These are phyloP conservation scores for Nasonovia ribisnigri DNA, from an alignment of 2,888 invertebrate species.

Conservation along the genomic window DNA sequence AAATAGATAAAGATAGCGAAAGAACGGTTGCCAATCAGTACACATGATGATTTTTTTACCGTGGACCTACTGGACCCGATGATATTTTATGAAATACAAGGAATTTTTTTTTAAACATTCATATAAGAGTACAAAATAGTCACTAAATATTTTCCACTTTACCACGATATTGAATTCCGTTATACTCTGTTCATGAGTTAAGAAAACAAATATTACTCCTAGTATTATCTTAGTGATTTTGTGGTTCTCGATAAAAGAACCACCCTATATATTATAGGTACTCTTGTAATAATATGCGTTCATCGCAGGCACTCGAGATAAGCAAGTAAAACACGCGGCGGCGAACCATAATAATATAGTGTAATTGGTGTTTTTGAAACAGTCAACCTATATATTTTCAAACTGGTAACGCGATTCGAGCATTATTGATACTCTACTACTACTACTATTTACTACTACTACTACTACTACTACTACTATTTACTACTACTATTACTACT, in stretches of 20 bases:
- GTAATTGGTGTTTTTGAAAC: background rate
- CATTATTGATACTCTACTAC: background rate
- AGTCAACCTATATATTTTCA: background rate
- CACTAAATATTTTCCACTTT: background rate
- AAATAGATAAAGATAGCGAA: background rate
- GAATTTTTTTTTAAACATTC: background rate
- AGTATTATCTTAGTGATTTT: background rate
- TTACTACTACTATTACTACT: background rate
- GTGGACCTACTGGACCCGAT: background rate
- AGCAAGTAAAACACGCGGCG: background rate
- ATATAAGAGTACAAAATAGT: background rate
- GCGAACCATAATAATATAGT: background rate
- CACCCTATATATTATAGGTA: background rate
- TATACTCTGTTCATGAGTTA: background rate
- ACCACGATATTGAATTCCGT: background rate
- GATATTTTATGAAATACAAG: background rate
- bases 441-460: background rate
- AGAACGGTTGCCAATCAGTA: background rate
- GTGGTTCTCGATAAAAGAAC: background rate
- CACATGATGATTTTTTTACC: background rate
- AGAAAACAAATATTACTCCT: background rate
- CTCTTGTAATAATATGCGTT: background rate
- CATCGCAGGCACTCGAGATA: conserved; percentile 36
- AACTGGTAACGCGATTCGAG: background rate
- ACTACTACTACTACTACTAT: background rate